Evolutionary conservation across 2,888 invertebrate genomes (phyloP).

Genomic region (Dryobota labecula): DNA sequence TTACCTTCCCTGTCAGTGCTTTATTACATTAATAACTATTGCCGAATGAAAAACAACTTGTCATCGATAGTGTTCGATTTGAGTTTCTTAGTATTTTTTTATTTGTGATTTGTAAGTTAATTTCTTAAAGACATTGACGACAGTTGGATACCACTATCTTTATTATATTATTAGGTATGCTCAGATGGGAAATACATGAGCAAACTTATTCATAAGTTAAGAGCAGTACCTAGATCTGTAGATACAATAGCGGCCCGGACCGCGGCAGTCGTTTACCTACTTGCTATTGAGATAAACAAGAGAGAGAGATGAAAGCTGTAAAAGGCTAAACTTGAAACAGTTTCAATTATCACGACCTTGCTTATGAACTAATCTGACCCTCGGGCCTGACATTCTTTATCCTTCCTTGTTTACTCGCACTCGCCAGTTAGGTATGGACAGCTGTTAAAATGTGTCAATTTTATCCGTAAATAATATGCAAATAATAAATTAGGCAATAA

Average conservation of each 20-base stretch:
- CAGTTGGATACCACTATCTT: not conserved
- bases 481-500: not conserved
- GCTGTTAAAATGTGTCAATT: not conserved
- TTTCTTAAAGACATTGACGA: not conserved
- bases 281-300: not conserved
- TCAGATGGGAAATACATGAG: not conserved
- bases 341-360: not conserved
- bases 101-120: not conserved
- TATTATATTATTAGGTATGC: not conserved
- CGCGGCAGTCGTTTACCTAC: not conserved
- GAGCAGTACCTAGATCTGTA: not conserved
- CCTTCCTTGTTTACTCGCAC: slow-evolving; percentile 6
- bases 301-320: not conserved
- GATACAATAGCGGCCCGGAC: not conserved
- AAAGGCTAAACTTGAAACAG: not conserved
- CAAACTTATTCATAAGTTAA: not conserved
- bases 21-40: slow-evolving; percentile 13
- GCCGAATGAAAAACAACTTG: slow-evolving; percentile 2
- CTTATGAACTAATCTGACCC: not conserved
- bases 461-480: too few species aligned
- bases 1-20: slow-evolving; percentile 21
- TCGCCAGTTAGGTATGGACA: not conserved
- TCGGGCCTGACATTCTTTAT: not conserved
- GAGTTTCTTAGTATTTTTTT: not conserved
- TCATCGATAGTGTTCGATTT: slow-evolving; percentile 16